Evolutionary conservation across 2,113 vertebrate genomes (phyloP).

Genomic region (Illadopsis cleaveri): DNA sequence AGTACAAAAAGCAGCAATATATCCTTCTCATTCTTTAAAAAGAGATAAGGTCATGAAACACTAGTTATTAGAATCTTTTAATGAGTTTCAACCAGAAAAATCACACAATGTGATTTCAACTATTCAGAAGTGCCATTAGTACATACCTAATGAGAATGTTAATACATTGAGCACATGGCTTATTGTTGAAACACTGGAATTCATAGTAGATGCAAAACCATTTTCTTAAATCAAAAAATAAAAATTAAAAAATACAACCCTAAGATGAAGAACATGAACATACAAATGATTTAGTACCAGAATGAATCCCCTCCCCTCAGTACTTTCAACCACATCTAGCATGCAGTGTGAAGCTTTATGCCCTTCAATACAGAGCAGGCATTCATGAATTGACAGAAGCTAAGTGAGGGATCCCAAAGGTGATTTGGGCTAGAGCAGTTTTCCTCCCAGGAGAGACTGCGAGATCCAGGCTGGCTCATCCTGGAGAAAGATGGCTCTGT

Average conservation of each 20-base stretch:
- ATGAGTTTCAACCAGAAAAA: background rate
- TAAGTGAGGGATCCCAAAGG: accelerated
- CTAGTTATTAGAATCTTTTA: background rate
- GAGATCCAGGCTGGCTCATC: background rate
- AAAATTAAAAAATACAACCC: background rate
- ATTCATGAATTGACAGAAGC: background rate
- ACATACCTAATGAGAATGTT: background rate
- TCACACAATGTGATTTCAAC: background rate
- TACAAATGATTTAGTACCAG: background rate
- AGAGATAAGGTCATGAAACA: background rate
- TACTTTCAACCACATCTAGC: background rate
- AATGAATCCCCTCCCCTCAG: background rate
- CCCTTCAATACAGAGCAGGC: background rate
- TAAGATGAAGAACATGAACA: background rate
- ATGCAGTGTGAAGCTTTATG: accelerated
- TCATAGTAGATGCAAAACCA: background rate
- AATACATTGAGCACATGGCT: background rate
- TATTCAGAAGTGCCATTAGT: background rate
- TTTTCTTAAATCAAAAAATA: background rate
- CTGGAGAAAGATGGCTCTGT: background rate
- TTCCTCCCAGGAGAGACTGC: background rate
- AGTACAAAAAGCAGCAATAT: background rate
- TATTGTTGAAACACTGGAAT: background rate
- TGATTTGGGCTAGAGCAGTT: background rate
- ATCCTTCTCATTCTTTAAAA: background rate